These are phyloP conservation scores for Fissipunctia ypsillon DNA, from an alignment of 2,888 invertebrate species.

Conservation along the genomic window DNA sequence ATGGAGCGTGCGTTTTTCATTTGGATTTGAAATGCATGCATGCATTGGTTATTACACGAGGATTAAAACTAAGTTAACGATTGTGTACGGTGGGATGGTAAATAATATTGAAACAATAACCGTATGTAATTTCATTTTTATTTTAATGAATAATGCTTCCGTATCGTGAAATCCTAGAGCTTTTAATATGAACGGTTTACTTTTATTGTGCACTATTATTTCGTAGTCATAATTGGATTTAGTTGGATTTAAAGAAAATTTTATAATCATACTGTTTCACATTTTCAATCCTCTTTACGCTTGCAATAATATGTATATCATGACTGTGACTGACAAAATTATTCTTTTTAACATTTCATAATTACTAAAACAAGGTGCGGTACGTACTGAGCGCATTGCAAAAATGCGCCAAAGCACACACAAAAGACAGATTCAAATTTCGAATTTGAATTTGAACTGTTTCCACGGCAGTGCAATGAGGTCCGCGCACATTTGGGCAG, in stretches of 20 bases:
- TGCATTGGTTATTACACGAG: conserved; percentile 44
- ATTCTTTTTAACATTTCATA: no score
- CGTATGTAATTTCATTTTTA: conserved; percentile 40
- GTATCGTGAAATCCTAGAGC: conserved; percentile 23
- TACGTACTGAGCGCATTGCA: no score
- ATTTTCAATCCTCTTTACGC: background rate
- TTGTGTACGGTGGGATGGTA: conserved; percentile 12
- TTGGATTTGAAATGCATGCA: conserved; percentile 46
- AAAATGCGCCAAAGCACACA: no score
- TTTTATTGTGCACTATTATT: conserved; percentile 23
- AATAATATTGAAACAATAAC: conserved; percentile 45
- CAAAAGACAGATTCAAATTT: no score
- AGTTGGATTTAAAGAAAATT: background rate
- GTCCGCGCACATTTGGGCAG: no score
- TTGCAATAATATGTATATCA: no score
- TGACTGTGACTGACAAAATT: no score
- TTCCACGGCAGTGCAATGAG: no score
- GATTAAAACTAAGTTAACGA: conserved; percentile 50
- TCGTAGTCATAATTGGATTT: background rate
- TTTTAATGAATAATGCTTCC: conserved; percentile 37
- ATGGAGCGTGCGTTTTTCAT: conserved; percentile 44
- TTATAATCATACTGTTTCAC: background rate
- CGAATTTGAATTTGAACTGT: no score
- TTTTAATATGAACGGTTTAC: background rate
- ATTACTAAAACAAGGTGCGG: no score